Conservation (phyloP, 2,888 invertebrate genomes). For the Andrena camellia region DNA sequence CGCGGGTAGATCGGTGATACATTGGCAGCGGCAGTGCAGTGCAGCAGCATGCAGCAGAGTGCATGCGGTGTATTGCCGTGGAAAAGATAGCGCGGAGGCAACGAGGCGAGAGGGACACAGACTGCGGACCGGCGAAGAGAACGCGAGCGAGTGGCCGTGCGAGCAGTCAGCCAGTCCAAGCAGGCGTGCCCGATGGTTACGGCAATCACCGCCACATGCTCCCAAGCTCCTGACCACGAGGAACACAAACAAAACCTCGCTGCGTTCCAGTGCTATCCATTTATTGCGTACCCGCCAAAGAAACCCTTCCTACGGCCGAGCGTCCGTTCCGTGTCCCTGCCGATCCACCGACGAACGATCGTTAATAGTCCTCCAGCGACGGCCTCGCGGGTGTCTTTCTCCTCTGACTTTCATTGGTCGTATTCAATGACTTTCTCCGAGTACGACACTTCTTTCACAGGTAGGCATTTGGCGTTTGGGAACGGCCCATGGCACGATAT, state of each 20-base stretch:
- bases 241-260: constrained; percentile 75
- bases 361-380: constrained; percentile 67
- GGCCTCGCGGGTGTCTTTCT: constrained; percentile 14
- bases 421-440: not conserved
- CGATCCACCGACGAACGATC: constrained; percentile 66
- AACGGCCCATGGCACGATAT: no score
- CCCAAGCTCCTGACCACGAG: constrained; percentile 79
- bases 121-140: constrained; percentile 20
- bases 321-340: constrained; percentile 21
- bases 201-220: constrained; percentile 83
- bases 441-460: no score
- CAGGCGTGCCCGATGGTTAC: constrained; percentile 84
- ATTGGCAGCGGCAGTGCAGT: constrained; percentile 63
- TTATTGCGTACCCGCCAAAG: constrained; percentile 59
- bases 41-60: constrained; percentile 73
- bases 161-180: constrained; percentile 49
- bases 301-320: constrained; percentile 51
- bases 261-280: constrained; percentile 57
- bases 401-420: constrained; percentile 1
- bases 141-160: constrained; percentile 44
- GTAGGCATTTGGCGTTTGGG: no score
- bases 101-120: constrained; percentile 45
- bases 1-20: constrained; percentile 70
- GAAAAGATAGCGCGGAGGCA: constrained; percentile 75
- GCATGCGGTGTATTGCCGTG: constrained; percentile 77